Conservation (phyloP, 2,113 vertebrate genomes). For the Xiphorhynchus elegans region DNA sequence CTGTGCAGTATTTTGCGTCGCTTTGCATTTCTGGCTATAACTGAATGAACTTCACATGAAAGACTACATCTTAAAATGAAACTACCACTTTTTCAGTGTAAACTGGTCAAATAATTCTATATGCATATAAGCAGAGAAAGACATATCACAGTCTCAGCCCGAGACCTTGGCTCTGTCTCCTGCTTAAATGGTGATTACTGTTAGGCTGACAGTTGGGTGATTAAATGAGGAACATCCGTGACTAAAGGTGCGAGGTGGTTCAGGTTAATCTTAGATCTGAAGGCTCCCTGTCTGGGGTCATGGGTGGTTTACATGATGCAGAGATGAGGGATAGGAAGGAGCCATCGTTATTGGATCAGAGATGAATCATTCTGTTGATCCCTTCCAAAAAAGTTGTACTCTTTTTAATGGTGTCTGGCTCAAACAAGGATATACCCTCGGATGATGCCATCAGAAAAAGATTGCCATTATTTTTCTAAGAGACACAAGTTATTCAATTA, state of each 20-base stretch:
- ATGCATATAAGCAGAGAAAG: neutral
- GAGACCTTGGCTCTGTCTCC: neutral
- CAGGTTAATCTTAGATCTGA: conserved; percentile 23
- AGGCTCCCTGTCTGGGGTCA: neutral
- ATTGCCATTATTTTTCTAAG: neutral
- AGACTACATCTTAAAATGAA: neutral
- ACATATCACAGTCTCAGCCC: neutral
- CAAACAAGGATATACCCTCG: neutral
- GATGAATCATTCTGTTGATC: neutral
- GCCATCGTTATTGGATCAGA: neutral
- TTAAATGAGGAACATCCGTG: conserved; percentile 7
- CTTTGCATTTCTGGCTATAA: neutral
- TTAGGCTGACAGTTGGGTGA: neutral
- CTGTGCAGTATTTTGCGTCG: neutral
- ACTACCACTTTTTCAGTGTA: neutral
- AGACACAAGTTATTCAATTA: neutral
- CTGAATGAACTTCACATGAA: neutral
- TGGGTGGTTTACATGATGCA: neutral
- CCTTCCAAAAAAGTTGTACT: neutral
- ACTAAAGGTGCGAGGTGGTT: neutral
- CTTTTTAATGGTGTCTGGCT: neutral
- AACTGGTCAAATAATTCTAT: neutral
- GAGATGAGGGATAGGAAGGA: neutral
- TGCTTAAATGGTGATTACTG: neutral
- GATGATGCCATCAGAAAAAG: neutral